phyloP scores from a whole-genome alignment of 2,888 invertebrate species.

The Lydus trimaculatus region DNA sequence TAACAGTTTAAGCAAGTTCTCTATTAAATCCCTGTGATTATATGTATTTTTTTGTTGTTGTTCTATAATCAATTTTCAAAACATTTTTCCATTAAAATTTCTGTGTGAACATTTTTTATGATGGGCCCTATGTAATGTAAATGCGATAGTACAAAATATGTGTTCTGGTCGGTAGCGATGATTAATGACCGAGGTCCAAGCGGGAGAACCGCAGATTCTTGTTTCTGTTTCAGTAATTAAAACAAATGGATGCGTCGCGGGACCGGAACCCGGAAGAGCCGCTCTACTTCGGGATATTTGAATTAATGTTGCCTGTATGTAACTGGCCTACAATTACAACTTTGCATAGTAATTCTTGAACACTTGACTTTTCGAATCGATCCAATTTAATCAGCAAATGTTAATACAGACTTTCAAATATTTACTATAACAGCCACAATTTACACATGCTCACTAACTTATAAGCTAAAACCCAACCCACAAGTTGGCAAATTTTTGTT shows the following conservation, averaged over 20 bases:
- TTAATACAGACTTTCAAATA: not conserved
- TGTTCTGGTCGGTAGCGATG: constrained; percentile 29
- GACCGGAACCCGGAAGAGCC: constrained; percentile 47
- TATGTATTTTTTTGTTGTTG: no score
- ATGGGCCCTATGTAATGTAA: not conserved
- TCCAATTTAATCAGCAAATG: not conserved
- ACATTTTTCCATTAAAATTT: not conserved
- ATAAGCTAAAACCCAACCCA: not conserved
- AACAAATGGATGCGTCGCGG: constrained; percentile 50
- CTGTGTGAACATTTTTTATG: not conserved
- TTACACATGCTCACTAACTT: not conserved
- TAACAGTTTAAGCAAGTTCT: constrained; percentile 38
- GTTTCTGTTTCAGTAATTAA: constrained; percentile 54
- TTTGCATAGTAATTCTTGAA: constrained; percentile 31
- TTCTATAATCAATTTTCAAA: not conserved
- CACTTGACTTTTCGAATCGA: constrained; percentile 16
- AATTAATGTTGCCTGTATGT: constrained; percentile 50
- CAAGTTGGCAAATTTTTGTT: not conserved
- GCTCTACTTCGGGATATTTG: constrained; percentile 45
- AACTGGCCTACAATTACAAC: constrained; percentile 43
- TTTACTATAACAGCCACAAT: not conserved
- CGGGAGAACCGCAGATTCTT: constrained; percentile 51
- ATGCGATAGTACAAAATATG: not conserved
- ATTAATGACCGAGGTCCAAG: constrained; percentile 47
- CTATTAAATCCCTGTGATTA: constrained; percentile 32